Evolutionary conservation across 2,888 invertebrate genomes (phyloP), one percentile per base, ranked within the genome.

Genomic region (Helobdella robusta): DNA sequence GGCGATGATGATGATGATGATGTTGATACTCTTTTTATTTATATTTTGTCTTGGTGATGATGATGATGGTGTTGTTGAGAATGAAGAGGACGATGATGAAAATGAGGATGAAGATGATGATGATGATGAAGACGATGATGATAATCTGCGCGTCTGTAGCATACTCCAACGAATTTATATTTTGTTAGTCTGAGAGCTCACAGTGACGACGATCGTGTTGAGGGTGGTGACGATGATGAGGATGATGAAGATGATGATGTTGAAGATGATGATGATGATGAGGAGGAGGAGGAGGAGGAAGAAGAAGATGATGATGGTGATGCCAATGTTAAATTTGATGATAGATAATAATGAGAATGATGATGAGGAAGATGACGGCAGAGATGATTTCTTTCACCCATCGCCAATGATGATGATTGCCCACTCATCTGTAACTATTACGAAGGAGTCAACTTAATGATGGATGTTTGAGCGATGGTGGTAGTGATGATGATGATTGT

Each of bases 191-290:
- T n/a, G n/a, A n/a, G n/a, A n/a, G n/a, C n/a, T n/a, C n/a, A n/a
- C n/a, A n/a, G n/a, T n/a, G n/a, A n/a, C n/a, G 23, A 56, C 18
- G 32, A 56, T 3, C 32, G 18, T 56, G 20, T 11, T 56, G 23
- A 56, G 23, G 56, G 30, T 28, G 28, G 30, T 56, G 28, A 56
- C 32, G 8, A 2, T 15, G 56, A 56, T 28, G 5, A 56, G n/a
- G 56, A 56, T 56, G 56, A 56, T 25, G 56, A 56, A 4, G 56
- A 56, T 18, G 56, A 56, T 15, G 4, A 56, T 18, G 56, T 25
- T 25, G 56, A 56, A 4, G 56, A 56, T 25, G 4, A 56, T 56
- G 56, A 56, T 5, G 28, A 56, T n/a, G 56, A 56, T 2, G 56
- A 56, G 6, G 56, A 56, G 5, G 56, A 56, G 20, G 56, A 56